phyloP scores from a whole-genome alignment of 2,888 invertebrate species.

The Tromatobia lineatoria region DNA sequence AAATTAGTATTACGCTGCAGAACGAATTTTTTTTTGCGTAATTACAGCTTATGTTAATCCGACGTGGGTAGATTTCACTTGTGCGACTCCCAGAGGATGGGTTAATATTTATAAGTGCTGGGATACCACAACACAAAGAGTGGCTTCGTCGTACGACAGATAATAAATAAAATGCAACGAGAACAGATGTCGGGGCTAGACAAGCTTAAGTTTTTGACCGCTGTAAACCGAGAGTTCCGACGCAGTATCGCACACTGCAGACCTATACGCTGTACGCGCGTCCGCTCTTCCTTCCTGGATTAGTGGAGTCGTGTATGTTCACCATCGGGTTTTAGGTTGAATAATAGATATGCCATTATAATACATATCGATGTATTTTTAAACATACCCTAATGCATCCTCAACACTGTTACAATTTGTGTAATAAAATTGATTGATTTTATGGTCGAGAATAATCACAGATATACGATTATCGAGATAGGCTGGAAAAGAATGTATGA shows the following conservation, averaged over 20 bases:
- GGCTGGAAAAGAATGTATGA: too few species aligned
- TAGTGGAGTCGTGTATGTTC: slow-evolving; percentile 43
- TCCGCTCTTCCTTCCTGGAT: slow-evolving; percentile 67
- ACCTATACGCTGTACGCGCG: slow-evolving; percentile 18
- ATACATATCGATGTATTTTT: slow-evolving; percentile 58
- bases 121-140: slow-evolving; percentile 45
- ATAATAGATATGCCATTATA: slow-evolving; percentile 54
- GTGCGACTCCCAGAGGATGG: slow-evolving; percentile 37
- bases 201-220: slow-evolving; percentile 57
- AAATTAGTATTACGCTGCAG: slow-evolving; percentile 45
- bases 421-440: not conserved
- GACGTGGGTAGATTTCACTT: slow-evolving; percentile 47
- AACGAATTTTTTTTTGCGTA: slow-evolving; percentile 32
- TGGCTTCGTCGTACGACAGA: slow-evolving; percentile 12
- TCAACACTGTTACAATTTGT: not conserved
- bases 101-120: slow-evolving; percentile 60
- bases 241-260: not conserved
- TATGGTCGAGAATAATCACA: not conserved
- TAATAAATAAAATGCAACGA: slow-evolving; percentile 61
- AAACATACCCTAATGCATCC: slow-evolving; percentile 23
- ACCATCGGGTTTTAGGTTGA: slow-evolving; percentile 48
- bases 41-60: slow-evolving; percentile 34
- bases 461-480: too few species aligned
- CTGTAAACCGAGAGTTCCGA: slow-evolving; percentile 56
- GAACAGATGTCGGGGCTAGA: slow-evolving; percentile 52